Evolutionary conservation across 2,113 vertebrate genomes (phyloP).

Genomic region (Acrocephalus kingi): DNA sequence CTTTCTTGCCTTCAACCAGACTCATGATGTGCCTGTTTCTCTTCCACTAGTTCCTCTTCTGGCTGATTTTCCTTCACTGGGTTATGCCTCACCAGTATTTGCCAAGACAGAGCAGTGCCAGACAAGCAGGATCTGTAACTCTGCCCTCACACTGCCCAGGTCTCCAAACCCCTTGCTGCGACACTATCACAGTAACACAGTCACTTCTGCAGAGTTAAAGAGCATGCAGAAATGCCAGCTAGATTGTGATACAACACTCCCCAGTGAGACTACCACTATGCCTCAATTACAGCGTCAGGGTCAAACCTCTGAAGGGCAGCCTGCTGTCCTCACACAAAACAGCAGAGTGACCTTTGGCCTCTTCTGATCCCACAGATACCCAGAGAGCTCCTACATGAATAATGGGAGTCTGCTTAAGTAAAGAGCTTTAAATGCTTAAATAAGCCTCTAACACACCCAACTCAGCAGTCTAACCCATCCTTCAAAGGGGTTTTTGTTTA

Average conservation of each 20-base stretch:
- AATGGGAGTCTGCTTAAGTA: not conserved
- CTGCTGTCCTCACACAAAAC: not conserved
- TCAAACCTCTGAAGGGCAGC: not conserved
- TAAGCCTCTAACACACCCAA: not conserved
- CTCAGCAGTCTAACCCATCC: not conserved
- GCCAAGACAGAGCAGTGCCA: not conserved
- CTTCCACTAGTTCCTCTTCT: not conserved
- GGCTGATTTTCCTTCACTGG: not conserved
- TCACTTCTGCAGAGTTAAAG: not conserved
- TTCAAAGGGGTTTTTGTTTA: not conserved
- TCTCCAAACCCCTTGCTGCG: not conserved
- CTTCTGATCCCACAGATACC: accelerated
- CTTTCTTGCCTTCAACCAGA: not conserved
- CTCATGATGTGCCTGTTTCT: not conserved
- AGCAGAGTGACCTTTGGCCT: not conserved
- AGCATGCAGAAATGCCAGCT: not conserved
- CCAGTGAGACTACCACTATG: not conserved
- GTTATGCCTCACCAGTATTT: not conserved
- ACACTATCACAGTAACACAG: accelerated
- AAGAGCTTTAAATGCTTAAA: not conserved
- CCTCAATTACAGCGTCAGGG: not conserved
- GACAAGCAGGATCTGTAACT: not conserved
- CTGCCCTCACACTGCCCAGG: not conserved
- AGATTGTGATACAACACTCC: not conserved
- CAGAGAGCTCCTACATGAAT: not conserved